Evolutionary conservation across 1,140 invertebrate genomes (phyloP), one percentile per base, ranked within the genome.

Genomic region (Halictus rubicundus): DNA sequence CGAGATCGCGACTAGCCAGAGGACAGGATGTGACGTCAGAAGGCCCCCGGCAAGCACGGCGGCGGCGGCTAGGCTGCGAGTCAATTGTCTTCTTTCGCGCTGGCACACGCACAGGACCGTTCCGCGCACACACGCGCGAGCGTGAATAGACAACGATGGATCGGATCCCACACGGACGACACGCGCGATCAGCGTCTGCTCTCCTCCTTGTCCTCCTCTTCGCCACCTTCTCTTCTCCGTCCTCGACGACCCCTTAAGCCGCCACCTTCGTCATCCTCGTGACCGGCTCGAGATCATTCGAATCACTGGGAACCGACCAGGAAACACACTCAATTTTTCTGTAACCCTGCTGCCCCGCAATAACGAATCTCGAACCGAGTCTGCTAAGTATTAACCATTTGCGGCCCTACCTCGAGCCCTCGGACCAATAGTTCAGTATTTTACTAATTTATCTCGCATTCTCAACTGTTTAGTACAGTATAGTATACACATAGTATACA

Each of bases 1-100:
- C 82, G 87, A 90, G 85, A 88, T 86, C 85, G 86, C 87, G 88
- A 78, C 83, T 82, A 78, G 80, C 74, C 74, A 73, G 66, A 83
- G 84, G 87, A 87, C 90, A 90, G 91, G 91, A 92, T 90, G 89
- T 92, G 91, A 92, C 90, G 91, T 92, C 90, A 90, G 88, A 82
- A 89, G 86, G 84, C 86, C 86, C 86, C 89, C 87, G 89, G 80
- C 85, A 88, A 86, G 84, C 80, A 83, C 85, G 85, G 66, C 86
- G 87, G 66, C 86, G 87, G 86, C 81, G 84, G 77, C 87, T n/a
- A 23, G 86, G 78, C 83, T 89, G 69, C 83, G 78, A 90, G 89
- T 90, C 90, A 91, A 91, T 91, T 91, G 90, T 91, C 90, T 91
- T 91, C 88, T 86, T 83, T 86, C 76, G 64, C 87, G 82, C 74